Evolutionary conservation across 2,888 invertebrate genomes (phyloP).

Genomic region (Morpho deidamia): DNA sequence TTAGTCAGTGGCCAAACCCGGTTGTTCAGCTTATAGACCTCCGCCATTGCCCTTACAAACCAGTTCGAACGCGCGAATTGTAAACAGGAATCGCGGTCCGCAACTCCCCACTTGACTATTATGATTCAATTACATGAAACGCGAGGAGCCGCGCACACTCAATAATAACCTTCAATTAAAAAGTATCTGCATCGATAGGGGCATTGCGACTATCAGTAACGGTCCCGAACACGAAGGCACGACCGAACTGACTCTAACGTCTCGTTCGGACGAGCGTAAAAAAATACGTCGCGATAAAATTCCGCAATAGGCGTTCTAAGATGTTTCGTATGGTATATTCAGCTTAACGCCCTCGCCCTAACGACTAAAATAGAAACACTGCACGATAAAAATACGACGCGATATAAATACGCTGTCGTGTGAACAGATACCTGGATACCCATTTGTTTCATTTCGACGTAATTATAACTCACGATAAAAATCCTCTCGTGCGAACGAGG

Average conservation of each 20-base stretch:
- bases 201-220: slow-evolving; percentile 59
- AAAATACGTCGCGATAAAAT: too few relatives aligned
- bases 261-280: too few relatives aligned
- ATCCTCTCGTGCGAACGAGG: too few relatives aligned
- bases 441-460: too few relatives aligned
- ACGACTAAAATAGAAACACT: too few relatives aligned
- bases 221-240: slow-evolving; percentile 50
- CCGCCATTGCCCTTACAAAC: slow-evolving; percentile 34
- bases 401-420: too few relatives aligned
- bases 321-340: too few relatives aligned
- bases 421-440: too few relatives aligned
- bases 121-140: slow-evolving; percentile 43
- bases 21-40: slow-evolving; percentile 16
- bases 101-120: slow-evolving; percentile 45
- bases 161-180: slow-evolving; percentile 21
- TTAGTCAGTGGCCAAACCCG: not conserved
- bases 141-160: slow-evolving; percentile 16
- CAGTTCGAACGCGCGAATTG: slow-evolving; percentile 47
- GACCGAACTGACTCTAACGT: slow-evolving; percentile 21
- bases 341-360: too few relatives aligned
- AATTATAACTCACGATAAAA: too few relatives aligned
- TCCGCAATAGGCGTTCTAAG: too few relatives aligned
- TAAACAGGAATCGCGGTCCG: slow-evolving; percentile 56
- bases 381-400: too few relatives aligned
- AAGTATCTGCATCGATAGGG: slow-evolving; percentile 37